Evolutionary conservation across 2,113 vertebrate genomes (phyloP), one percentile per base, ranked within the genome.

Genomic region (Pterocles gutturalis): DNA sequence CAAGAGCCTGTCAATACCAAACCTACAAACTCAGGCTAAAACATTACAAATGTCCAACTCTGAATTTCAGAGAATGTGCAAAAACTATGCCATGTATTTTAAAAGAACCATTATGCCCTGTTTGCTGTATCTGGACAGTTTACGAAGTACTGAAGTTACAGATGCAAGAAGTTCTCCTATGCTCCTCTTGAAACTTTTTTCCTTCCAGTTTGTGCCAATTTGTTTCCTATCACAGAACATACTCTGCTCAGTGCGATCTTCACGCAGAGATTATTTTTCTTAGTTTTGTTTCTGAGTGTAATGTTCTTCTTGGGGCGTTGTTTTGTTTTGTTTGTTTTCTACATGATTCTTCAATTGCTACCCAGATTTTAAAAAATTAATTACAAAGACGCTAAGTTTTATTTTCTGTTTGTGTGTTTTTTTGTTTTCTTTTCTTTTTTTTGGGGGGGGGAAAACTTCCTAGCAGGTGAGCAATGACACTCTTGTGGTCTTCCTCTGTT

Each of bases 121-220:
- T 18, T 54, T 18, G 38, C 66, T 61, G 22, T 10, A 76, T 34
- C 43, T 53, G 61, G 48, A 55, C 12, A 10, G 83, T 95, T 75
- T 19, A 87, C 19, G 21, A 64, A 87, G 65, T 19, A 46, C 14
- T 49, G 24, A 13, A 78, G 26, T 41, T 36, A 58, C 41, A 83
- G 64, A 83, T 26, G 64, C 51, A 90, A 61, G 62, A 69, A 58
- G 60, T 38, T 82, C 58, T 90, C 48, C 46, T 84, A 45, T 2
- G 5, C 4, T 3, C 57, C 87, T 75, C 86, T 67, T 69, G 25
- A 51, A 64, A 77, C 49, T 33, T 60, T 49, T 89, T 64, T 55
- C 73, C 60, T 87, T 93, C 29, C 55, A 31, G 53, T 61, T 85
- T 12, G 29, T 95, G 83, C 55, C 83, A 91, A 4, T 88, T 81